These are phyloP conservation scores for Danio kyathit DNA, from an alignment of 2,797 vertebrate species.

Conservation along the genomic window DNA sequence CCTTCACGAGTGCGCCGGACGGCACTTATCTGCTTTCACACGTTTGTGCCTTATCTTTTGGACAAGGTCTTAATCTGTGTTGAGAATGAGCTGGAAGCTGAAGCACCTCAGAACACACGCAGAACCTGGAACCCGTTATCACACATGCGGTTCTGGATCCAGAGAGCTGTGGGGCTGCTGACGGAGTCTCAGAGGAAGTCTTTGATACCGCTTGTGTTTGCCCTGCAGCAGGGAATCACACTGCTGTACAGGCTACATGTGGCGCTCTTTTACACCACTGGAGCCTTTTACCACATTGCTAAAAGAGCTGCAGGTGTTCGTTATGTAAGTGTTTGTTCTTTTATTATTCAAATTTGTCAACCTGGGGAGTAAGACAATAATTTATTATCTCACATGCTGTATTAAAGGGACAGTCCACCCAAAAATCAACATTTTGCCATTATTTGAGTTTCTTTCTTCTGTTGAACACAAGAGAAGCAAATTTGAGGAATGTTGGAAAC, in stretches of 20 bases:
- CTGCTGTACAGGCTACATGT: constrained; percentile 85
- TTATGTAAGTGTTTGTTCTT: constrained; percentile 81
- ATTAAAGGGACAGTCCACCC: too few relatives aligned
- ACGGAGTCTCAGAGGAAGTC: constrained; percentile 80
- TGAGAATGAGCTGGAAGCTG: constrained; percentile 85
- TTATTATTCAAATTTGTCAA: background rate
- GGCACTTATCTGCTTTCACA: constrained; percentile 79
- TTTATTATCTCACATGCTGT: background rate
- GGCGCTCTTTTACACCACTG: constrained; percentile 87
- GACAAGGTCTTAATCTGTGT: constrained; percentile 86
- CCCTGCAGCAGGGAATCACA: constrained; percentile 78
- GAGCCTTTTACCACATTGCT: constrained; percentile 89
- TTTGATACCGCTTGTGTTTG: constrained; percentile 65
- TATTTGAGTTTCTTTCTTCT: too few relatives aligned
- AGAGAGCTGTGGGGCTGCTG: constrained; percentile 65
- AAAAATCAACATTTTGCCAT: too few relatives aligned
- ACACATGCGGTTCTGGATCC: constrained; percentile 74
- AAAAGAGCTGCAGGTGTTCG: constrained; percentile 85
- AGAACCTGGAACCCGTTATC: constrained; percentile 67
- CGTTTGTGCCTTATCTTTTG: constrained; percentile 85
- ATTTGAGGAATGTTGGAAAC: too few relatives aligned
- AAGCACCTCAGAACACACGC: constrained; percentile 48
- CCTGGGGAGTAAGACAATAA: background rate
- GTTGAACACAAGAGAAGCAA: too few relatives aligned
- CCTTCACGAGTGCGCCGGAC: constrained; percentile 80